Percentiles rank a stretch among this genome's conserved stretches.
phyloP scores from a whole-genome alignment of 2,113 vertebrate species.

The Isichthys henryi region DNA sequence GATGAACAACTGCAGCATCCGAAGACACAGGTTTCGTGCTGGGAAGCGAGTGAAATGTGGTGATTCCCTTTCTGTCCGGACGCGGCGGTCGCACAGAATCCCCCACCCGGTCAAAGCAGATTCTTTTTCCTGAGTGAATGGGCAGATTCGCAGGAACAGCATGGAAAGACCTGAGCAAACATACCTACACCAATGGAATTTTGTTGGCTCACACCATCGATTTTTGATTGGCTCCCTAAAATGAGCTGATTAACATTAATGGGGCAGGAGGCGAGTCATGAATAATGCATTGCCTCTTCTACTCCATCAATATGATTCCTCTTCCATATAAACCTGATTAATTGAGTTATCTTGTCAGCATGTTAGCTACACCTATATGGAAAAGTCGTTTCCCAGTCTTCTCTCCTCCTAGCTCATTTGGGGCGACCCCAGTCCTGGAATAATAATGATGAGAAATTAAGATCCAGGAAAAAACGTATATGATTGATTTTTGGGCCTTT shows the following conservation, averaged over 20 bases:
- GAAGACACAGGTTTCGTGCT: neutral
- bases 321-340: neutral
- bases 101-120: neutral
- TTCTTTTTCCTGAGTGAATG: neutral
- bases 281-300: neutral
- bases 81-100: neutral
- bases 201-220: neutral
- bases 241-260: slow-evolving; percentile 9
- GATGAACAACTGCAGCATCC: slow-evolving; percentile 36
- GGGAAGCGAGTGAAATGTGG: neutral
- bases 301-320: neutral
- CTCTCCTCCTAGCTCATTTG: neutral
- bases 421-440: neutral
- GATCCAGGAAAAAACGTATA: neutral
- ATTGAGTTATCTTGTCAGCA: neutral
- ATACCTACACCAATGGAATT: neutral
- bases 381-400: neutral
- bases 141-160: neutral
- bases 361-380: neutral
- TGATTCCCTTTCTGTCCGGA: neutral
- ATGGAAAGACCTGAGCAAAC: neutral
- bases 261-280: neutral
- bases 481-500: neutral
- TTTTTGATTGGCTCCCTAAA: neutral
- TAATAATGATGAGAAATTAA: neutral